These are phyloP conservation scores for Tuberolachnus salignus DNA, from an alignment of 2,888 invertebrate species.

Conservation along the genomic window DNA sequence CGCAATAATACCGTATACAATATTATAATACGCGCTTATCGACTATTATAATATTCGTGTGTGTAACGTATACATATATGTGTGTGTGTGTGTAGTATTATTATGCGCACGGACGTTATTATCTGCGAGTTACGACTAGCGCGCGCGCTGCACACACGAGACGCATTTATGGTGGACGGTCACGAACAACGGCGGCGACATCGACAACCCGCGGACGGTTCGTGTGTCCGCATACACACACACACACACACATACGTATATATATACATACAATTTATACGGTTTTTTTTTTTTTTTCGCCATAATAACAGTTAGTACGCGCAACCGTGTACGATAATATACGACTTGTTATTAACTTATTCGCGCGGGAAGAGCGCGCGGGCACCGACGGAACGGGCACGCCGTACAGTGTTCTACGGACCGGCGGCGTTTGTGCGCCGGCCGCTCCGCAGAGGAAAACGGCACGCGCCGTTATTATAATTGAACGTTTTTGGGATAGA, in stretches of 20 bases:
- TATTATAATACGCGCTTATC: neutral
- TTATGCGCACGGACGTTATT: slow-evolving; percentile 18
- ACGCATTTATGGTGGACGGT: slow-evolving; percentile 39
- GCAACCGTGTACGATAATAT: too few species aligned
- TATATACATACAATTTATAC: neutral
- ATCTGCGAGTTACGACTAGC: slow-evolving; percentile 37
- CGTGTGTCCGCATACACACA: neutral
- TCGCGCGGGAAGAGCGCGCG: slow-evolving; percentile 7
- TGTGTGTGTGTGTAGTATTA: neutral
- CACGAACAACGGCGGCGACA: slow-evolving; percentile 27
- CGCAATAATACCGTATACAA: too few species aligned
- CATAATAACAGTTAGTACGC: neutral
- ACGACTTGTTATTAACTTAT: too few species aligned
- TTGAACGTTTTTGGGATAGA: too few species aligned
- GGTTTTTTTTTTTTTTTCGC: slow-evolving; percentile 18
- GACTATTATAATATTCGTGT: neutral
- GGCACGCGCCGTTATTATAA: slow-evolving; percentile 10
- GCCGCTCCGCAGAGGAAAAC: neutral
- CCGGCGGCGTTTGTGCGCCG: neutral
- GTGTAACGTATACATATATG: neutral
- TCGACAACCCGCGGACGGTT: slow-evolving; percentile 10
- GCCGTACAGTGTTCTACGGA: neutral
- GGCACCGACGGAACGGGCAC: neutral
- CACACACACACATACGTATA: too few species aligned
- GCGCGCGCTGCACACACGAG: neutral